These are phyloP conservation scores for Bungarus multicinctus DNA, from an alignment of 2,113 vertebrate genomes.

Conservation along the genomic window DNA sequence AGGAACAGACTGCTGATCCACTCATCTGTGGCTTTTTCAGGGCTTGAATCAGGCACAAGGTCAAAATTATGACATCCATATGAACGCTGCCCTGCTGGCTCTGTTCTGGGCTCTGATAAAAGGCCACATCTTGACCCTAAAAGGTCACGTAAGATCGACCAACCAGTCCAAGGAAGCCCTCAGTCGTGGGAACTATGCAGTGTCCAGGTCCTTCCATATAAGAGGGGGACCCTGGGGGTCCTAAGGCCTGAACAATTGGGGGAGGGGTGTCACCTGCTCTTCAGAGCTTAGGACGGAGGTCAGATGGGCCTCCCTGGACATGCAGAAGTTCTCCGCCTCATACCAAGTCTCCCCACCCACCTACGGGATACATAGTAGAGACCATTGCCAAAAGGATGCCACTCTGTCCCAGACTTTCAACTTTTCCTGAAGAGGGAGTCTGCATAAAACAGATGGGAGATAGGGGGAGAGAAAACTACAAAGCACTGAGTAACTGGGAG, in stretches of 20 bases:
- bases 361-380: neutral
- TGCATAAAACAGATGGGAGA: neutral
- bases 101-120: neutral
- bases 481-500: neutral
- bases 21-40: neutral
- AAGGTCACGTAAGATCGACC: neutral
- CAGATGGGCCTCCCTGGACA: neutral
- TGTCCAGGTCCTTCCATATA: neutral
- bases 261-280: neutral
- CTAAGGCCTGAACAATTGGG: neutral
- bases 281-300: neutral
- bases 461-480: neutral
- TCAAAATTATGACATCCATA: accelerated
- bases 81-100: neutral
- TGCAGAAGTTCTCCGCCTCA: neutral
- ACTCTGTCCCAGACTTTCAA: neutral
- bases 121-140: neutral
- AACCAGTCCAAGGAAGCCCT: neutral
- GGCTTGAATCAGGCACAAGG: neutral
- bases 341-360: neutral
- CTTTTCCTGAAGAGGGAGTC: neutral
- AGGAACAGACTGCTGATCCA: neutral
- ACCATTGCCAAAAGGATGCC: neutral
- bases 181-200: neutral
- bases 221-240: accelerated